These are phyloP conservation scores for Chrysolina haemoptera DNA, from an alignment of 2,888 invertebrate genomes.

Conservation along the genomic window DNA sequence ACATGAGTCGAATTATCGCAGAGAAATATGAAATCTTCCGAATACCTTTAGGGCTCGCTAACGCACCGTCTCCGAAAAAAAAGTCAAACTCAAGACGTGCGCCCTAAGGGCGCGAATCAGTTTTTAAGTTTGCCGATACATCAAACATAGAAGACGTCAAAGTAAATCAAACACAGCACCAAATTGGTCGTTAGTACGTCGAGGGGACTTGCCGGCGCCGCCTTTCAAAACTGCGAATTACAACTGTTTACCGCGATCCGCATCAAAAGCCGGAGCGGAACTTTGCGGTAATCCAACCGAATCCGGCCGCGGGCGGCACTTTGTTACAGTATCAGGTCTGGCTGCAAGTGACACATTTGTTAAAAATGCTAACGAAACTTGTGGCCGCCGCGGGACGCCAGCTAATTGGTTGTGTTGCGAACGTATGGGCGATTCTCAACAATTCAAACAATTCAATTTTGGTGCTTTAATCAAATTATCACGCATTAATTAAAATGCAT, in stretches of 20 bases:
- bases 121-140: not conserved
- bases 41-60: not conserved
- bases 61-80: not conserved
- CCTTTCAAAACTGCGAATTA: constrained; percentile 25
- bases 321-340: constrained; percentile 65
- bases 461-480: constrained; percentile 67
- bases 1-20: too few species aligned
- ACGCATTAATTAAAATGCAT: constrained; percentile 69
- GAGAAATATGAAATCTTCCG: not conserved
- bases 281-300: constrained; percentile 47
- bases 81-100: not conserved
- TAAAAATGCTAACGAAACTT: constrained; percentile 59
- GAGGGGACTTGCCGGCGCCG: constrained; percentile 17
- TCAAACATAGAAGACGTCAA: constrained; percentile 12
- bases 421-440: constrained; percentile 59
- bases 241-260: constrained; percentile 45
- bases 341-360: constrained; percentile 68
- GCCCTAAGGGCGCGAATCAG: not conserved
- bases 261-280: constrained; percentile 57
- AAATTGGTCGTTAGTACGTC: constrained; percentile 32
- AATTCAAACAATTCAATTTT: constrained; percentile 65
- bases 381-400: constrained; percentile 34
- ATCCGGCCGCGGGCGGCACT: constrained; percentile 58
- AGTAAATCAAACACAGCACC: constrained; percentile 15
- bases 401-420: constrained; percentile 62